These are phyloP conservation scores for Coenonympha glycerion DNA, from an alignment of 2,888 invertebrate species.

Conservation along the genomic window DNA sequence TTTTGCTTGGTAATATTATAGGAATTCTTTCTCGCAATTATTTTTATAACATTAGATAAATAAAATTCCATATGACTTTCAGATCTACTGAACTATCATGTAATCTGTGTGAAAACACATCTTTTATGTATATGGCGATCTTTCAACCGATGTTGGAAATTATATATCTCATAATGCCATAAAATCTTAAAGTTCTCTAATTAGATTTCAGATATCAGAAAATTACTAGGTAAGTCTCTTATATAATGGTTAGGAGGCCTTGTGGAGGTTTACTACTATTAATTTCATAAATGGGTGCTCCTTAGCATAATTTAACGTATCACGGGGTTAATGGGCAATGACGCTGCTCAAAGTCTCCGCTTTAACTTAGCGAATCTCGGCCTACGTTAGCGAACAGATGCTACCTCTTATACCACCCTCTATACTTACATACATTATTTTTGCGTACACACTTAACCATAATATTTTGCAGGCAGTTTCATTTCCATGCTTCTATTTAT, in stretches of 20 bases:
- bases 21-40: too few species aligned
- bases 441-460: neutral
- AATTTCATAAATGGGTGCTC: slow-evolving; percentile 34
- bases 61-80: too few species aligned
- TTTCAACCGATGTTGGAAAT: too few species aligned
- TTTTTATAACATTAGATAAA: too few species aligned
- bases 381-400: slow-evolving; percentile 6
- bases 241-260: neutral
- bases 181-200: too few species aligned
- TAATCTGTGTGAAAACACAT: too few species aligned
- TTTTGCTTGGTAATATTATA: too few species aligned
- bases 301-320: slow-evolving; percentile 68
- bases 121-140: too few species aligned
- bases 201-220: too few species aligned
- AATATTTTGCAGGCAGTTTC: neutral
- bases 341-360: slow-evolving; percentile 39
- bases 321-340: slow-evolving; percentile 67
- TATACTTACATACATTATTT: neutral
- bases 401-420: neutral
- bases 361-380: slow-evolving; percentile 3
- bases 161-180: too few species aligned
- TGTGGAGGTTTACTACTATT: slow-evolving; percentile 12
- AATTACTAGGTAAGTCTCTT: neutral
- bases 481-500: neutral
- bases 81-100: too few species aligned